phyloP scores from a whole-genome alignment of 2,797 vertebrate genomes.

The Gymnodraco acuticeps region DNA sequence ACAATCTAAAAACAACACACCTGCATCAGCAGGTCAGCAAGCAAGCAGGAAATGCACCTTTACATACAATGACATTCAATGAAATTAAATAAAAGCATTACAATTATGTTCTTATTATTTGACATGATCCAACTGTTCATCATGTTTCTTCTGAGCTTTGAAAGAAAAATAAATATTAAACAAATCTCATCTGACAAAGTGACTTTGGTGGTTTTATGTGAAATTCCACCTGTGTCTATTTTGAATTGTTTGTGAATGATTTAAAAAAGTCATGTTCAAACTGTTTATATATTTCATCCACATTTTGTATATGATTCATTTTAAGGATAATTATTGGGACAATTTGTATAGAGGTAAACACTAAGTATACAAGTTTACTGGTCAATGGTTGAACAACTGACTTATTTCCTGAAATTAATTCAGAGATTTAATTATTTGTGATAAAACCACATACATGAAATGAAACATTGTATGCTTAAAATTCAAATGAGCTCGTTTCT shows the following conservation, averaged over 20 bases:
- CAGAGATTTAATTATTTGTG: conserved; percentile 57
- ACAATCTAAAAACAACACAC: conserved; percentile 34
- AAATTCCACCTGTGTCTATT: conserved; percentile 27
- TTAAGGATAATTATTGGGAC: conserved; percentile 31
- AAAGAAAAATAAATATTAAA: conserved; percentile 33
- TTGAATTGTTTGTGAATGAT: conserved; percentile 21
- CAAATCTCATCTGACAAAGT: conserved; percentile 24
- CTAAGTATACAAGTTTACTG: conserved; percentile 15
- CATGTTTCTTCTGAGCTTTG: conserved; percentile 17
- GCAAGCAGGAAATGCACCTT: conserved; percentile 6
- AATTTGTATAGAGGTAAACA: conserved; percentile 31
- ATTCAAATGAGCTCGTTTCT: conserved; percentile 45
- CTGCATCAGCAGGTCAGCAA: conserved; percentile 55
- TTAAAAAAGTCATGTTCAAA: conserved; percentile 6
- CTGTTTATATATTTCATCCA: background rate
- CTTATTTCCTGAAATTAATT: conserved; percentile 28
- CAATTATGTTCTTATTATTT: background rate
- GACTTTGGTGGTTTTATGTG: conserved; percentile 28
- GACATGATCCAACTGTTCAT: background rate
- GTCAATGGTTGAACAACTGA: conserved; percentile 8
- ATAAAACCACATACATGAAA: conserved; percentile 43
- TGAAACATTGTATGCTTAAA: conserved; percentile 55
- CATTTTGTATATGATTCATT: background rate
- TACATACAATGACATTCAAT: background rate
- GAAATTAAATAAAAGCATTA: background rate